Conservation (phyloP, 2,888 invertebrate genomes). For the Eupithecia inturbata region DNA sequence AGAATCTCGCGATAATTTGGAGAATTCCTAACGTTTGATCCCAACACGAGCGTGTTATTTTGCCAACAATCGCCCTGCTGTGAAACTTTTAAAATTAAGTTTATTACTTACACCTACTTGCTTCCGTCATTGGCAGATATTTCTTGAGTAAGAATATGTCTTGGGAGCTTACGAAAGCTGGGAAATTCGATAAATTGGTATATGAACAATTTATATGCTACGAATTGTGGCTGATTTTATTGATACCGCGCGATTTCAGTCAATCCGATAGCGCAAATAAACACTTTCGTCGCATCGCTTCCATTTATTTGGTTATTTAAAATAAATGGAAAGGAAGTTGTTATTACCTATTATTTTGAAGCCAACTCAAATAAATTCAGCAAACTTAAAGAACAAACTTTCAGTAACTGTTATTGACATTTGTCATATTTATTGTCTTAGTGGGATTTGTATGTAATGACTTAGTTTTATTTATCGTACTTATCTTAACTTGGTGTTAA, state of each 20-base stretch:
- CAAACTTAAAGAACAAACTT: slow-evolving; percentile 17
- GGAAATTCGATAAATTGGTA: not conserved
- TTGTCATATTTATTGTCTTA: slow-evolving; percentile 27
- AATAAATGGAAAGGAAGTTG: not conserved
- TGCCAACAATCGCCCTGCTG: slow-evolving; percentile 8
- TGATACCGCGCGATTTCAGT: not conserved
- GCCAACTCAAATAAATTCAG: not conserved
- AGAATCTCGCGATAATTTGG: not conserved
- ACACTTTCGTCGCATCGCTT: not conserved
- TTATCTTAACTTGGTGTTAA: slow-evolving; percentile 34
- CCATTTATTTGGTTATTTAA: slow-evolving; percentile 1
- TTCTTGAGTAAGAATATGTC: no score
- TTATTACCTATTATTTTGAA: not conserved
- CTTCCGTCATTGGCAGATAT: slow-evolving; percentile 6
- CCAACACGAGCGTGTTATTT: not conserved
- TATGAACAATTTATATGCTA: not conserved
- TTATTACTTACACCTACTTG: no score
- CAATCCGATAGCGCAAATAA: not conserved
- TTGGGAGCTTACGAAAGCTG: slow-evolving; percentile 4
- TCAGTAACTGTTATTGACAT: slow-evolving; percentile 19
- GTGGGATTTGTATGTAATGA: slow-evolving; percentile 25
- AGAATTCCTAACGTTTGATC: not conserved
- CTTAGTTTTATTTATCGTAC: slow-evolving; percentile 30
- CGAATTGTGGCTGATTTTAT: not conserved
- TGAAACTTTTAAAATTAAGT: slow-evolving; percentile 23